phyloP scores from a whole-genome alignment of 2,888 invertebrate genomes.

The Orthosia cruda region DNA sequence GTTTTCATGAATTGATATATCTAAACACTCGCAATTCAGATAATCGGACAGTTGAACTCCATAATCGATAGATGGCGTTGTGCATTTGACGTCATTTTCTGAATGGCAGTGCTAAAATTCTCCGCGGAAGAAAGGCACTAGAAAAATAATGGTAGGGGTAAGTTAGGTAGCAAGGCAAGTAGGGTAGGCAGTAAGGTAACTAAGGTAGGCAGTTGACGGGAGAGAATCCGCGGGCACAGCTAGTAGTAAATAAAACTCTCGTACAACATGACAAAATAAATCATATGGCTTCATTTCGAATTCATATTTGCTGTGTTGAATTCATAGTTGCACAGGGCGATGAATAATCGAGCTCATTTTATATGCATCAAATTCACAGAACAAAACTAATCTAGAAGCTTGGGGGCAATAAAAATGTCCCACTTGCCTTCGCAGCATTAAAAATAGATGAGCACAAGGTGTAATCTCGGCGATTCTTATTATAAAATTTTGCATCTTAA shows the following conservation, averaged over 20 bases:
- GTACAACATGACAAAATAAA: conserved; percentile 51
- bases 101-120: no score
- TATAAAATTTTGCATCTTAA: conserved; percentile 90
- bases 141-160: no score
- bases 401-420: conserved; percentile 90
- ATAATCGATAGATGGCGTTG: no score
- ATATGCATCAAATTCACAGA: conserved; percentile 91
- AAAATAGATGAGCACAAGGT: conserved; percentile 90
- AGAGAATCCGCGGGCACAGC: no score
- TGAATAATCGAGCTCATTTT: conserved; percentile 91
- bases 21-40: no score
- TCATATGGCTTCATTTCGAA: conserved; percentile 82
- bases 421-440: conserved; percentile 86
- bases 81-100: no score
- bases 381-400: conserved; percentile 91
- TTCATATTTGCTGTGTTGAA: conserved; percentile 82
- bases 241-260: not conserved
- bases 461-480: conserved; percentile 90
- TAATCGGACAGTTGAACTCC: no score
- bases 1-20: no score
- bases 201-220: no score
- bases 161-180: no score
- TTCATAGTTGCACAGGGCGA: conserved; percentile 84
- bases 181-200: no score
- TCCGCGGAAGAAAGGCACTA: no score